Conservation (phyloP, 2,797 vertebrate genomes). For the Neosilurus mollespiculum region DNA sequence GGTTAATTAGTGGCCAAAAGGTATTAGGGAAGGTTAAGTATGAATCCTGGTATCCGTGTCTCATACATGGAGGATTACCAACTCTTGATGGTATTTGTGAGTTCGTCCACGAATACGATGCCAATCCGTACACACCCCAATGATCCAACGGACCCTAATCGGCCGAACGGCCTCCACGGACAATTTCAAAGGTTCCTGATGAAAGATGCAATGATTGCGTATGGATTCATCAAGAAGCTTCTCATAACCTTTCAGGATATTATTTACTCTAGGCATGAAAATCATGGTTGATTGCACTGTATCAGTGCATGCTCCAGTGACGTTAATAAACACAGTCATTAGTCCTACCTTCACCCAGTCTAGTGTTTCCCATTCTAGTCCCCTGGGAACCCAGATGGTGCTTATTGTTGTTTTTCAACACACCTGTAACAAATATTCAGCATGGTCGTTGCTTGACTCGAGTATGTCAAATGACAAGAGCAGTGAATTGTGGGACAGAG, state of each 20-base stretch:
- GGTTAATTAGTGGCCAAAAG: constrained; percentile 6
- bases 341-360: constrained; percentile 9
- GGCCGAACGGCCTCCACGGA: not conserved
- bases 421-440: constrained; percentile 22
- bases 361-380: constrained; percentile 21
- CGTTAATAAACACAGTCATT: constrained; percentile 26
- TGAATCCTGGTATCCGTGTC: not conserved
- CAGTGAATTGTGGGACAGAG: not conserved
- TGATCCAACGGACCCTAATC: not conserved
- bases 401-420: constrained; percentile 21
- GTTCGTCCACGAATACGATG: not conserved
- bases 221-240: constrained; percentile 4
- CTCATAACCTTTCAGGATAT: not conserved
- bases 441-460: constrained; percentile 7
- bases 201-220: not conserved
- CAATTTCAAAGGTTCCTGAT: too few species aligned
- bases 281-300: constrained; percentile 13
- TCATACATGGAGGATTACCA: not conserved
- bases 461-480: not conserved
- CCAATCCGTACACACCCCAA: constrained; percentile 7
- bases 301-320: constrained; percentile 24
- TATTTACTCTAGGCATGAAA: not conserved
- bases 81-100: not conserved
- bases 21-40: not conserved
- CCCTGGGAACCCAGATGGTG: constrained; percentile 33